phyloP scores from a whole-genome alignment of 1,140 invertebrate genomes.

The Whitmania pigra region DNA sequence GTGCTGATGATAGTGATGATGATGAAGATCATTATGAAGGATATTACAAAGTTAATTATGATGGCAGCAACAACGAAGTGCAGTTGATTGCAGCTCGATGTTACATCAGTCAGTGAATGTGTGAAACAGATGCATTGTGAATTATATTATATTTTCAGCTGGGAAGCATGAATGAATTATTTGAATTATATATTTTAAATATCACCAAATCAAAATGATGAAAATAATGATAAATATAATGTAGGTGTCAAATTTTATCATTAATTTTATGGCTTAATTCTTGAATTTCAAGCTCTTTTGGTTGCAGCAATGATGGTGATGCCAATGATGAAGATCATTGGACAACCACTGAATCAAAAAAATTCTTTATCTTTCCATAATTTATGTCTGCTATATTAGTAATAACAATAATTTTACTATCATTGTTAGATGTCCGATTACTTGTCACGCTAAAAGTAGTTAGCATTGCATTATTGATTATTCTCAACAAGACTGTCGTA shows the following conservation, averaged over 20 bases:
- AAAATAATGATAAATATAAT: not conserved
- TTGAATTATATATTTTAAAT: not conserved
- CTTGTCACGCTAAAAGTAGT: too few relatives aligned
- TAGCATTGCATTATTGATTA: too few relatives aligned
- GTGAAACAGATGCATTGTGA: not conserved
- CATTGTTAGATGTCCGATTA: too few relatives aligned
- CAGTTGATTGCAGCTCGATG: not conserved
- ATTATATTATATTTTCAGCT: not conserved
- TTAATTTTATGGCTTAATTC: not conserved
- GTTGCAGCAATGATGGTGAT: not conserved
- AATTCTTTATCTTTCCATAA: constrained; percentile 20
- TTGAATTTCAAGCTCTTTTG: not conserved
- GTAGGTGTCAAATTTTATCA: not conserved
- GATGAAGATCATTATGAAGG: not conserved
- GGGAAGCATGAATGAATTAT: too few relatives aligned
- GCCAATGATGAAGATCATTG: not conserved
- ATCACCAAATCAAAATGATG: not conserved
- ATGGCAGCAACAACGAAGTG: not conserved
- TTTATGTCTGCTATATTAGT: too few relatives aligned
- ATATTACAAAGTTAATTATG: constrained; percentile 10
- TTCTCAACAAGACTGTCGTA: too few relatives aligned
- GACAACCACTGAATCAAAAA: not conserved
- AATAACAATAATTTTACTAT: too few relatives aligned
- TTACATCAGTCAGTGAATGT: not conserved
- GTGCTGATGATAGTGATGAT: not conserved